A percentile compares a stretch with the other conserved stretches of the same genome.
These are phyloP conservation scores for Podarcis cretensis DNA, from an alignment of 2,113 vertebrate genomes.

Conservation along the genomic window DNA sequence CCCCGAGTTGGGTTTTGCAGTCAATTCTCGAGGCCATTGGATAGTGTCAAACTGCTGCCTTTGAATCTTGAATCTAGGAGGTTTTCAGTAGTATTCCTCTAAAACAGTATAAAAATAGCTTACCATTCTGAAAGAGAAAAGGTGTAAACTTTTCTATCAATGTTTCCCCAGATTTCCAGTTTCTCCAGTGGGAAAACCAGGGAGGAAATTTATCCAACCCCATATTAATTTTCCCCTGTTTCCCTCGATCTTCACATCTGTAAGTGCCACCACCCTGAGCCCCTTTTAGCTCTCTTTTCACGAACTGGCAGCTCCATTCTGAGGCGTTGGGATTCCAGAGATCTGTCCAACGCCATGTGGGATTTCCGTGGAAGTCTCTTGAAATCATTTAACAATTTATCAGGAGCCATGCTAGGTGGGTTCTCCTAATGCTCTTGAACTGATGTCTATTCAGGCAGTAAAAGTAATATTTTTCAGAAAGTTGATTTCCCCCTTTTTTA, in stretches of 20 bases:
- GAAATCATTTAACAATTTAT: too few species aligned
- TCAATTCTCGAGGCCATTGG: background rate
- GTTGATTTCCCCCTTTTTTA: conserved; percentile 21
- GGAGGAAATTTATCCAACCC: background rate
- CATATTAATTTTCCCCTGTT: background rate
- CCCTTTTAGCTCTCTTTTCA: background rate
- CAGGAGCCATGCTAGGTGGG: background rate
- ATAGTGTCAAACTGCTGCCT: background rate
- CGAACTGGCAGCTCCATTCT: background rate
- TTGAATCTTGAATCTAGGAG: background rate
- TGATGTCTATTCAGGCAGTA: background rate
- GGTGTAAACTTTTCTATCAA: background rate
- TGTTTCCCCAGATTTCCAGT: background rate
- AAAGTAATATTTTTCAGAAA: background rate
- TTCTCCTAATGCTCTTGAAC: too few species aligned
- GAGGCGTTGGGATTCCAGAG: background rate
- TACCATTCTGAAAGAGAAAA: background rate
- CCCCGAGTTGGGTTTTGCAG: background rate
- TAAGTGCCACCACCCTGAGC: background rate
- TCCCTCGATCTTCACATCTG: background rate
- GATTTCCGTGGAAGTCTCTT: background rate
- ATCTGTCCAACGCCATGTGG: background rate
- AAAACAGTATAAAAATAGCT: background rate
- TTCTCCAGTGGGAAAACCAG: background rate
- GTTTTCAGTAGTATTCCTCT: background rate